Conservation (phyloP, 2,113 vertebrate genomes). For the Hemibagrus wyckioides region DNA sequence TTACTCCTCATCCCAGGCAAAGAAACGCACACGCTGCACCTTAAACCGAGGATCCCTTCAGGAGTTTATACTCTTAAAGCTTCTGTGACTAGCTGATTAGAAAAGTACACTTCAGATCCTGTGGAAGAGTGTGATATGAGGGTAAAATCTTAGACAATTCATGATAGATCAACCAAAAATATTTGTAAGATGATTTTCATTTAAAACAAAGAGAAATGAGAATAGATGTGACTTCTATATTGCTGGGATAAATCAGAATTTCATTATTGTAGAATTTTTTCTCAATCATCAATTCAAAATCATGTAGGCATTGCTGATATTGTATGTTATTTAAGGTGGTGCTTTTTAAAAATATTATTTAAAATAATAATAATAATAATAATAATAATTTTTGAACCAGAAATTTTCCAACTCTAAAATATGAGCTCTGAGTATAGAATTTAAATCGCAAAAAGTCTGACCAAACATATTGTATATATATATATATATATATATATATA, state of each 20-base stretch:
- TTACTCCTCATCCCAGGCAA: constrained; percentile 26
- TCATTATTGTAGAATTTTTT: background rate
- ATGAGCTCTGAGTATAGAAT: background rate
- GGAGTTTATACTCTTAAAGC: background rate
- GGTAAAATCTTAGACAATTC: background rate
- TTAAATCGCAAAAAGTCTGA: background rate
- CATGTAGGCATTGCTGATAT: background rate
- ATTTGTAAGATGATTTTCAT: background rate
- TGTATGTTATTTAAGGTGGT: background rate
- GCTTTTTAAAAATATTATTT: too few species aligned
- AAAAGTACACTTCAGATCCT: background rate
- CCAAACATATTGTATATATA: background rate
- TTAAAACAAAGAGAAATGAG: background rate
- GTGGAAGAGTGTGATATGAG: background rate
- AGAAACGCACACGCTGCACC: constrained; percentile 23
- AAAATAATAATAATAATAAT: too few species aligned
- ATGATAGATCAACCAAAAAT: background rate
- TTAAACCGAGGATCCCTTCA: constrained; percentile 6
- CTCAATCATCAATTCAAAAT: background rate
- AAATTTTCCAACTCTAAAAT: background rate
- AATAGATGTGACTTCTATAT: background rate
- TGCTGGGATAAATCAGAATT: background rate
- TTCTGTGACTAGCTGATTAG: constrained; percentile 3
- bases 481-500: background rate
- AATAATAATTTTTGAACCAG: too few species aligned